Percentiles rank a stretch among this genome's conserved stretches.
phyloP scores from a whole-genome alignment of 2,113 vertebrate species.

The Gambusia affinis region DNA sequence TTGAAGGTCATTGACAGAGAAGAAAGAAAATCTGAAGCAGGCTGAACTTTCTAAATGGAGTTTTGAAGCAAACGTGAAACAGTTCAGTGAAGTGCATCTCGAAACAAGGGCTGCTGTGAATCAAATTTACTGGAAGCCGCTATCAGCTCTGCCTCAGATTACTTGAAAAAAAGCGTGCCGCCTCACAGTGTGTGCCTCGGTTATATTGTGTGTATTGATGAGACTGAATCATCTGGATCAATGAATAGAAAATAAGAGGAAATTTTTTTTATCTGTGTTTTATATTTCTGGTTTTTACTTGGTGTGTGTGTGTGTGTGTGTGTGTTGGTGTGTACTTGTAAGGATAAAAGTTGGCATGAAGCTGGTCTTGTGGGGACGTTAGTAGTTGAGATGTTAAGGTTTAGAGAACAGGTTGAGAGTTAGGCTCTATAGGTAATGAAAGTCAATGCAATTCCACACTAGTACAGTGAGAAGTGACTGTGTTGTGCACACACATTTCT shows the following conservation, averaged over 20 bases:
- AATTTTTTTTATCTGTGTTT: neutral
- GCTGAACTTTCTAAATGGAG: neutral
- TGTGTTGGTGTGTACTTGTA: too few species aligned
- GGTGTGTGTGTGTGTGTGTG: too few species aligned
- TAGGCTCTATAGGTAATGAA: too few species aligned
- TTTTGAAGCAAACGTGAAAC: neutral
- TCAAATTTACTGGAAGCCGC: neutral
- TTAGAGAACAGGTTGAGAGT: too few species aligned
- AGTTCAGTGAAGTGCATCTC: neutral
- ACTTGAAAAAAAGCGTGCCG: neutral
- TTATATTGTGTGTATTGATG: neutral
- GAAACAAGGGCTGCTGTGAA: neutral
- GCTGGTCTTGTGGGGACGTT: too few species aligned
- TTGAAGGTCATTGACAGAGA: conserved; percentile 20
- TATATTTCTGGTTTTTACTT: neutral
- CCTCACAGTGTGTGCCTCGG: neutral
- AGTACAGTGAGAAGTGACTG: too few species aligned
- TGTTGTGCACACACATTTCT: too few species aligned
- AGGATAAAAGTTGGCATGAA: too few species aligned
- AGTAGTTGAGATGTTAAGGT: too few species aligned
- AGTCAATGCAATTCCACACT: too few species aligned
- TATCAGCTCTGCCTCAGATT: neutral
- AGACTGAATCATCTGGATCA: neutral
- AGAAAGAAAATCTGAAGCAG: neutral
- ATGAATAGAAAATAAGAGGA: neutral